Evolutionary conservation across 1,140 invertebrate species (phyloP).

Genomic region (Aphaenogaster ashmeadi): DNA sequence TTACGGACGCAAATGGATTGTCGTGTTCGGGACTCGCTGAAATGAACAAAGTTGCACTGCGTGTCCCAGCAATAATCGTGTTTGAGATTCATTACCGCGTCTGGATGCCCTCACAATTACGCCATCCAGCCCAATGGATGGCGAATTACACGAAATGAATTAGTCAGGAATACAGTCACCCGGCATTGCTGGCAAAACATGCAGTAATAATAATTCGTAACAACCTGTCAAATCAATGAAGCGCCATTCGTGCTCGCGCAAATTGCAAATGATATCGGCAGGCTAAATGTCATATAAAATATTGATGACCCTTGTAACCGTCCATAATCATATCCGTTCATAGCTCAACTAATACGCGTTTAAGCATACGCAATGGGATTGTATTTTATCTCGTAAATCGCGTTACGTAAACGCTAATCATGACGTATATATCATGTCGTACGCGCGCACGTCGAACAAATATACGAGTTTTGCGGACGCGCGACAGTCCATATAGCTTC

Average conservation of each 20-base stretch:
- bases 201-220: slow-evolving; percentile 64
- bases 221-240: slow-evolving; percentile 64
- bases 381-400: slow-evolving; percentile 62
- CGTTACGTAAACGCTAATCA: slow-evolving; percentile 60
- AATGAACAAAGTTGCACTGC: neutral
- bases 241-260: slow-evolving; percentile 49
- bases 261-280: slow-evolving; percentile 63
- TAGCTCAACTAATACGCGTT: slow-evolving; percentile 56
- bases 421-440: slow-evolving; percentile 27
- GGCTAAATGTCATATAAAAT: slow-evolving; percentile 63
- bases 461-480: slow-evolving; percentile 32
- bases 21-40: neutral
- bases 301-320: slow-evolving; percentile 61
- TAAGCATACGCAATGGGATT: slow-evolving; percentile 61
- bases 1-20: too few relatives aligned
- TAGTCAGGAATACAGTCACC: slow-evolving; percentile 18
- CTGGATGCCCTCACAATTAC: slow-evolving; percentile 40
- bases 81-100: slow-evolving; percentile 43
- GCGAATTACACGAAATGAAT: slow-evolving; percentile 59
- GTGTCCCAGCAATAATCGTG: slow-evolving; percentile 13
- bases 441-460: slow-evolving; percentile 7
- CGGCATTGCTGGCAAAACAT: slow-evolving; percentile 40
- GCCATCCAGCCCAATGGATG: neutral
- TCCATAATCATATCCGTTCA: slow-evolving; percentile 56
- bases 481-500: slow-evolving; percentile 38